Conservation (phyloP, 92 coral and sea anemone species). For the Epizoanthus ramosus region DNA sequence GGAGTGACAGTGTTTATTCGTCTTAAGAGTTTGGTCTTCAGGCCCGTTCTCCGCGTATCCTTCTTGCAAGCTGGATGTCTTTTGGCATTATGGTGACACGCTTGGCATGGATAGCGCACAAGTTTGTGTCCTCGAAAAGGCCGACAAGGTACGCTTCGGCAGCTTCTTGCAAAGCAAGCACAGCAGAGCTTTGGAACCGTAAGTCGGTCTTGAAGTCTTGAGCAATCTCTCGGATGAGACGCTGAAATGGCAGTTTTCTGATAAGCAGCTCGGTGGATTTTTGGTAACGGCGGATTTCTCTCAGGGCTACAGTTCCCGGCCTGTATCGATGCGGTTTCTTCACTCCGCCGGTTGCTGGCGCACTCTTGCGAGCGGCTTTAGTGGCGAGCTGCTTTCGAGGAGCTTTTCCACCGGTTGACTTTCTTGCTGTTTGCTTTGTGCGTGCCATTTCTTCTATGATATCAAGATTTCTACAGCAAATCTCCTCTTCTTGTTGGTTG, state of each 20-base stretch:
- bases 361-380: slow-evolving; percentile 98
- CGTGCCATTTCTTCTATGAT: slow-evolving; percentile 75
- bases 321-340: slow-evolving; percentile 98
- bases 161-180: slow-evolving; percentile 89
- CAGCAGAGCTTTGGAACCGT: slow-evolving; percentile 97
- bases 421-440: slow-evolving; percentile 95
- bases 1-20: neutral
- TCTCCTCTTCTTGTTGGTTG: too few relatives aligned
- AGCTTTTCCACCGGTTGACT: slow-evolving; percentile 99
- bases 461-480: too few relatives aligned
- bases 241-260: slow-evolving; percentile 52
- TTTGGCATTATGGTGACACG: slow-evolving; percentile 92
- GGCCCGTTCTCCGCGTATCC: slow-evolving; percentile 93
- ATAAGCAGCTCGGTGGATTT: slow-evolving; percentile 54
- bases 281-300: slow-evolving; percentile 63
- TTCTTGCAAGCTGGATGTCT: slow-evolving; percentile 87
- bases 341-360: slow-evolving; percentile 99
- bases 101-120: slow-evolving; percentile 94
- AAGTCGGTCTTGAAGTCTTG: slow-evolving; percentile 82
- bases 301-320: slow-evolving; percentile 76
- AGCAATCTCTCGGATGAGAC: slow-evolving; percentile 59
- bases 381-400: slow-evolving; percentile 97
- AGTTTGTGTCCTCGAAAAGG: slow-evolving; percentile 89
- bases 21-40: slow-evolving; percentile 16
- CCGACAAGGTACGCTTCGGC: slow-evolving; percentile 93